These are phyloP conservation scores for Pteruthius melanotis DNA, from an alignment of 2,113 vertebrate genomes.

Conservation along the genomic window DNA sequence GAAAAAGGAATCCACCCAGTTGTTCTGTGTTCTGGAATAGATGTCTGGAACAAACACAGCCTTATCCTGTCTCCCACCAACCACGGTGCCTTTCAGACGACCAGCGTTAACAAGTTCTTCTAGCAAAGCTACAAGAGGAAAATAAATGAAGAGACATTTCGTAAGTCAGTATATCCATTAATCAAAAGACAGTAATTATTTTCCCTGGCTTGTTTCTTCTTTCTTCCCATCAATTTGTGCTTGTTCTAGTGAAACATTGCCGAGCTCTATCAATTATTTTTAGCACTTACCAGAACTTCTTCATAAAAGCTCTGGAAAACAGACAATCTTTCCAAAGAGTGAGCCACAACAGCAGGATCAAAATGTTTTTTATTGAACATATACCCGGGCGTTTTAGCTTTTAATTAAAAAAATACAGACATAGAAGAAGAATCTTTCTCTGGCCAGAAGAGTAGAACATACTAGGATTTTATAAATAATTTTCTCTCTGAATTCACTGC, in stretches of 20 bases:
- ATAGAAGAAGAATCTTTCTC: neutral
- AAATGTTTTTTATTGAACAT: neutral
- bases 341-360: neutral
- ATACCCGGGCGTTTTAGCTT: neutral
- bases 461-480: neutral
- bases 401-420: neutral
- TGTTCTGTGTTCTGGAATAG: conserved; percentile 90
- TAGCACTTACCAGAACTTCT: neutral
- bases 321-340: neutral
- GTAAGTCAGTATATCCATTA: neutral
- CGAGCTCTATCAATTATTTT: neutral
- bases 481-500: neutral
- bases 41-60: conserved; percentile 94
- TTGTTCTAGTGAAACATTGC: neutral
- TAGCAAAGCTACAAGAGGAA: conserved; percentile 81
- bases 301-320: neutral
- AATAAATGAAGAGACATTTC: neutral
- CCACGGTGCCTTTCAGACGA: conserved; percentile 87
- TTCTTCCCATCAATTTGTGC: neutral
- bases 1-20: conserved; percentile 96
- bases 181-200: neutral
- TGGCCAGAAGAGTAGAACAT: neutral
- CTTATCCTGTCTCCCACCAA: conserved; percentile 93
- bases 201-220: neutral
- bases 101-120: conserved; percentile 88